A percentile compares a stretch with the other conserved stretches of the same genome.
phyloP scores from a whole-genome alignment of 2,888 invertebrate species.

The Tenthredo amoena region DNA sequence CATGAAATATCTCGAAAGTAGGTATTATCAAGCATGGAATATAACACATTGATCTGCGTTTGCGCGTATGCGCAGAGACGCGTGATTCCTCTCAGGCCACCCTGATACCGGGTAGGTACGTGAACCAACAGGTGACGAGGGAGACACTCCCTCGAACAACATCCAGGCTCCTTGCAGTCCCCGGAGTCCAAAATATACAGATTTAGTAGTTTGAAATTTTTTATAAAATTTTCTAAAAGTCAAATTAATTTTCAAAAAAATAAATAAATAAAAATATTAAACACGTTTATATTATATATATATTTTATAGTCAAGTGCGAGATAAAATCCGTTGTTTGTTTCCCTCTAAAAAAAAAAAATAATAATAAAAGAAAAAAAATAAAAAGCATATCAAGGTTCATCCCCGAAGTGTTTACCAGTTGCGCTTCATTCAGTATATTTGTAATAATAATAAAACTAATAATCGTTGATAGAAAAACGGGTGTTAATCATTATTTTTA shows the following conservation, averaged over 20 bases:
- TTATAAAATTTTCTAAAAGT: background rate
- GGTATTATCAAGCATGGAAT: constrained; percentile 58
- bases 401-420: background rate
- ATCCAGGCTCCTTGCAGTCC: constrained; percentile 57
- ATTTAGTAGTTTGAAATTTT: background rate
- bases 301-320: no score
- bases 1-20: background rate
- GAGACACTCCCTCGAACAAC: constrained; percentile 73
- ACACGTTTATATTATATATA: no score
- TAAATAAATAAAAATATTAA: no score
- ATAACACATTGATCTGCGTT: constrained; percentile 73
- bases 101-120: constrained; percentile 67
- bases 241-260: background rate
- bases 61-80: constrained; percentile 67
- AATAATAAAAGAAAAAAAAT: no score
- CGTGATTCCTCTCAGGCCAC: constrained; percentile 58
- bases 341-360: no score
- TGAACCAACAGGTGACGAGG: constrained; percentile 75
- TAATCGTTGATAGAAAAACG: background rate
- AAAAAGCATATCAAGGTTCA: no score
- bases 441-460: background rate
- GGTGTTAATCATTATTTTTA: no score
- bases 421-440: background rate
- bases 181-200: constrained; percentile 50
- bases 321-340: no score